These are phyloP conservation scores for Campoplex capitator DNA, from an alignment of 2,888 invertebrate genomes.

Conservation along the genomic window DNA sequence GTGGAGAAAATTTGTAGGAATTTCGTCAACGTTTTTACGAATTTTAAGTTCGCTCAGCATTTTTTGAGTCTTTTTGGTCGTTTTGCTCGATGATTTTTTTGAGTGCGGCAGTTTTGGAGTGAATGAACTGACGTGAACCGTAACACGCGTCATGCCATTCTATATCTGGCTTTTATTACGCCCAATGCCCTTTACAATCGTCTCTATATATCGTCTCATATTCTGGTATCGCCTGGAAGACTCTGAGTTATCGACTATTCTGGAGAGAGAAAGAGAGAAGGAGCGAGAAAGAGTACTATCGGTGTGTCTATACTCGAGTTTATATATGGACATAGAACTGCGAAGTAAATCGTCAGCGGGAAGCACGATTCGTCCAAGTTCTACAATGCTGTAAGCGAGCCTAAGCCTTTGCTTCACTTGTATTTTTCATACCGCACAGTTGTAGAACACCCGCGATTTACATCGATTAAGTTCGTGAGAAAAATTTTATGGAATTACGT, in stretches of 20 bases:
- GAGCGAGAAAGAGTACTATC: background rate
- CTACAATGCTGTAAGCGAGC: slow-evolving; percentile 2
- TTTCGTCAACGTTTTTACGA: background rate
- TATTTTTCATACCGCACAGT: background rate
- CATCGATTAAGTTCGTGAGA: background rate
- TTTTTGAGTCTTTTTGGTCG: no score
- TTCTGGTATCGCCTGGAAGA: slow-evolving; percentile 49
- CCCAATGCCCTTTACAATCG: slow-evolving; percentile 62
- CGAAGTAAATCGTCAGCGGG: slow-evolving; percentile 5
- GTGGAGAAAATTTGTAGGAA: background rate
- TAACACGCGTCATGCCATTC: slow-evolving; percentile 41
- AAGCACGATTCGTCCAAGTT: slow-evolving; percentile 1
- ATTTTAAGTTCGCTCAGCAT: no score
- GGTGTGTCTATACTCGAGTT: background rate
- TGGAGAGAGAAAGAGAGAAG: background rate
- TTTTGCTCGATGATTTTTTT: background rate
- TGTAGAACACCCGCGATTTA: background rate
- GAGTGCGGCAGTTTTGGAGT: slow-evolving; percentile 37
- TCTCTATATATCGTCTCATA: slow-evolving; percentile 43
- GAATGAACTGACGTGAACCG: slow-evolving; percentile 64
- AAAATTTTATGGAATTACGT: background rate
- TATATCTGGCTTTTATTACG: slow-evolving; percentile 57
- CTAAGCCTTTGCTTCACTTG: background rate
- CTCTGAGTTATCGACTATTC: slow-evolving; percentile 15
- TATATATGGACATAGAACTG: background rate